Evolutionary conservation across 2,888 invertebrate genomes (phyloP), one percentile per base, ranked within the genome.

Genomic region (Apamea epomidion): DNA sequence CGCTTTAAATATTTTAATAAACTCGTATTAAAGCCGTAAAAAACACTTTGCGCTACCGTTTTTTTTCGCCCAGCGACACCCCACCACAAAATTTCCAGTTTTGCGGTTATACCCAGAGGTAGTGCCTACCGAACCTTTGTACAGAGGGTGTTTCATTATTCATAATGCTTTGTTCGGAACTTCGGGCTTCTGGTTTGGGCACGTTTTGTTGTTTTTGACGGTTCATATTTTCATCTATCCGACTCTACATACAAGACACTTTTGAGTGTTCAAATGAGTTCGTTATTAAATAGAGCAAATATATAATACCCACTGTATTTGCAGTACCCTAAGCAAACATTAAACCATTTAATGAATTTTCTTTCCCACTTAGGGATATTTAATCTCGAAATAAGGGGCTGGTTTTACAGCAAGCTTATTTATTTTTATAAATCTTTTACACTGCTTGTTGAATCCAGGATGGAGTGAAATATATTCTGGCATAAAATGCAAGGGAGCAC

Each of bases 1-100:
- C 93, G 94, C 95, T 94, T 97, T 97, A 96, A 97, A 97, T 97
- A 97, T 96, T 97, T 96, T 96, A 97, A 97, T 97, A 96, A 97
- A 97, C 95, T 94, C 94, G 95, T 96, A 96, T 96, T 96, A 96
- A 94, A 95, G 95, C 94, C 95, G 96, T 96, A 96, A 96, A 96
- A 97, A 97, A 96, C 96, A 96, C 95, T 97, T 97, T 96, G 94
- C 92, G 91, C 92, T 91, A 91, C 92, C 94, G 94, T 96, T 96
- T 95, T 96, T 54, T 96, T 96, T 94, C 92, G 90, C 87, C 72
- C 75, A 76, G 90, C 91, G 92, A 92, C 94, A 93, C 95, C 95
- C 93, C 91, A 92, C 92, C 92, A 88, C 89, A 88, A 89, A 92
- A 91, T 91, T 91, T 90, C 86, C 88, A 92, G 91, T 93, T 92